phyloP scores from a whole-genome alignment of 53 echinoderm and acorn worm genomes.

The Mesocentrotus franciscanus region DNA sequence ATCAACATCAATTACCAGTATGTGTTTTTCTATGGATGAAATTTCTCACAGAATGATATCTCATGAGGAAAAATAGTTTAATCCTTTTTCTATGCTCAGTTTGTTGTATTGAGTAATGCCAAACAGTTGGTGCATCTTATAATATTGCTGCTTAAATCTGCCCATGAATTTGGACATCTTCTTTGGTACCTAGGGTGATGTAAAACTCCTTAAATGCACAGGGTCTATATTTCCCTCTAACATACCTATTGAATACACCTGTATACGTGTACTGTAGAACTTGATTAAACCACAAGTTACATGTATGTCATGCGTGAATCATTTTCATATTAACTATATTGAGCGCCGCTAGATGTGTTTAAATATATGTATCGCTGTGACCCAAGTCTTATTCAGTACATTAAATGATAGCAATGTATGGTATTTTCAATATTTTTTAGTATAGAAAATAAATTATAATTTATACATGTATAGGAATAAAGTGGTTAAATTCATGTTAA shows the following conservation, averaged over 20 bases:
- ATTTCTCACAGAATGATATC: neutral
- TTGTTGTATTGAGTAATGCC: too few relatives aligned
- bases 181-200: neutral
- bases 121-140: neutral
- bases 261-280: neutral
- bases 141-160: neutral
- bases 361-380: neutral
- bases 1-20: neutral
- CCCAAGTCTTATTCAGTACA: neutral
- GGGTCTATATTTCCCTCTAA: neutral
- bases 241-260: neutral
- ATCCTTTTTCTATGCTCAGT: neutral
- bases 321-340: neutral
- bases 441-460: neutral
- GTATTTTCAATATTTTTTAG: neutral
- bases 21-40: neutral
- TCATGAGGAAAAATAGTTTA: neutral
- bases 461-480: neutral
- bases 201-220: neutral
- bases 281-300: too few relatives aligned
- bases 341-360: neutral
- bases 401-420: slow-evolving; percentile 14
- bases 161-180: neutral
- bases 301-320: neutral
- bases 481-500: neutral